A percentile compares a stretch with the other conserved stretches of the same genome.
Conservation (phyloP, 2,888 invertebrate species). For the Euplagia quadripunctaria region DNA sequence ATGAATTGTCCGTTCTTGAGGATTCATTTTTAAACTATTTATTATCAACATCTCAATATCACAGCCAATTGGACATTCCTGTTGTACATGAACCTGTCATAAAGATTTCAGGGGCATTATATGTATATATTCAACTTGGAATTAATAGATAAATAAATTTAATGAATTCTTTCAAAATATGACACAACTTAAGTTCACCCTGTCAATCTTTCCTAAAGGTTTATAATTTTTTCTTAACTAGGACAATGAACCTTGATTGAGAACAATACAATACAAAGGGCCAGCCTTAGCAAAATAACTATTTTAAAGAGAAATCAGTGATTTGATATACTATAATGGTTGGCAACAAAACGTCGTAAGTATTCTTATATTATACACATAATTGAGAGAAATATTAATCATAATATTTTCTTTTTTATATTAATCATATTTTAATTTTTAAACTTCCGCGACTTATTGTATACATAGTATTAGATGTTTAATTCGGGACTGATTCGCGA, state of each 20-base stretch:
- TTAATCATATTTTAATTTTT: not conserved
- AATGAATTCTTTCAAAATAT: too few relatives aligned
- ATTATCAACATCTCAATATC: too few relatives aligned
- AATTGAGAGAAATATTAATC: not conserved
- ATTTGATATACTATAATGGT: not conserved
- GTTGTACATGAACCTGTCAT: too few relatives aligned
- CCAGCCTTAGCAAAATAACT: not conserved
- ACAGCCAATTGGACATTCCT: not conserved
- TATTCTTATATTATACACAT: conserved; percentile 4
- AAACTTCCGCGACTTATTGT: too few relatives aligned
- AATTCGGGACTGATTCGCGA: too few relatives aligned
- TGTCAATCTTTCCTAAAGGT: not conserved
- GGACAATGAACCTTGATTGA: not conserved
- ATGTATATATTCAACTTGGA: not conserved
- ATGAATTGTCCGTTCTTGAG: too few relatives aligned
- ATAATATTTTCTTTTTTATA: conserved; percentile 7
- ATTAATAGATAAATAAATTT: not conserved
- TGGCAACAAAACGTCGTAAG: not conserved
- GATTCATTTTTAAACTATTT: too few relatives aligned
- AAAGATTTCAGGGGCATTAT: not conserved
- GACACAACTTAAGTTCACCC: too few relatives aligned
- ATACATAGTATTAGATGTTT: too few relatives aligned
- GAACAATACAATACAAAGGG: not conserved
- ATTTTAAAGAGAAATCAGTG: too few relatives aligned
- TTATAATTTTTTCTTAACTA: not conserved